These are phyloP conservation scores for Hetaerina americana DNA, from an alignment of 1,140 invertebrate species.

Conservation along the genomic window DNA sequence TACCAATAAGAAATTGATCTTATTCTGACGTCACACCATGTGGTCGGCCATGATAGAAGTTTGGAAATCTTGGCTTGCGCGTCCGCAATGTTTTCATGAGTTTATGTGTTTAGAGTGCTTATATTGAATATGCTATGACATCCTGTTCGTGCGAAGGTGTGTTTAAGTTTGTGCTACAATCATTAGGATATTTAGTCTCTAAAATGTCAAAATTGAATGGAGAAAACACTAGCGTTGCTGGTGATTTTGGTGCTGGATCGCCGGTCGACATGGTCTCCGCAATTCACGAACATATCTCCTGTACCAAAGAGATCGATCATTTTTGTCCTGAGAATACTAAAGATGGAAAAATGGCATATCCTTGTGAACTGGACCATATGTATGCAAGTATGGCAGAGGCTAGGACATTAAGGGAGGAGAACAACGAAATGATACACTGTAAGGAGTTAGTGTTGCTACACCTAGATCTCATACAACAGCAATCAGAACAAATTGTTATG, in stretches of 20 bases:
- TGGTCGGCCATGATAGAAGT: not conserved
- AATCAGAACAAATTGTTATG: constrained; percentile 49
- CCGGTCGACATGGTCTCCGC: not conserved
- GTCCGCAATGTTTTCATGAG: not conserved
- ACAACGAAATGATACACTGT: constrained; percentile 42
- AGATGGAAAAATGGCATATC: constrained; percentile 11
- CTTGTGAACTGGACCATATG: constrained; percentile 40
- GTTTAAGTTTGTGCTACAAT: not conserved
- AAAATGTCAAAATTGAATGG: not conserved
- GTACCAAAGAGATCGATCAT: not conserved
- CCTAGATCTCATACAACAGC: constrained; percentile 57
- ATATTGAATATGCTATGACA: not conserved
- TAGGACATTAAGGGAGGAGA: constrained; percentile 27
- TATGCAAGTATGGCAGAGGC: constrained; percentile 37
- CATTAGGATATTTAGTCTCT: not conserved
- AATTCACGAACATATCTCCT: not conserved
- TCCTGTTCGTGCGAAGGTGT: not conserved
- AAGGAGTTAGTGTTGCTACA: constrained; percentile 55
- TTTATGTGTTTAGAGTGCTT: not conserved
- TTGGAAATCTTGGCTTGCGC: not conserved
- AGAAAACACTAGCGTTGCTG: not conserved
- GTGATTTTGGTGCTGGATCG: not conserved
- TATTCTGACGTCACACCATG: not conserved
- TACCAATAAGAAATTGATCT: not conserved
- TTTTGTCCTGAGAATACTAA: not conserved